Base-by-base conservation (phyloP, 2,113 vertebrate genomes). In the Sinocyclocheilus anshuiensis region DNA sequence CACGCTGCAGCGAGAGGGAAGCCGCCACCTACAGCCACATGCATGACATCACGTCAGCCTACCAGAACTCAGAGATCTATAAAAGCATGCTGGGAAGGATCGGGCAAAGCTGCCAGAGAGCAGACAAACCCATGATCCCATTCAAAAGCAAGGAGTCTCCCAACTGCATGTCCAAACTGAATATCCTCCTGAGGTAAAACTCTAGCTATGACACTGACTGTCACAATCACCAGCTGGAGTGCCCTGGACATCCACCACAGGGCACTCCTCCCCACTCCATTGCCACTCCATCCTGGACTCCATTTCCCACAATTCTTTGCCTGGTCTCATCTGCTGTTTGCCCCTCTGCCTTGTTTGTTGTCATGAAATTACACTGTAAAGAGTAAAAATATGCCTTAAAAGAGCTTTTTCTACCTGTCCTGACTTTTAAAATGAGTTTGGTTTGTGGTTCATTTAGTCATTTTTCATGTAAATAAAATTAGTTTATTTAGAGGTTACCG, bases 11-110 rank as follows among this genome's bases (percentile, higher is more conserved):
- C 57, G 96, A 97, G 88, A 94, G 96, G 20, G 97, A 99, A 92
- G 92, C 97, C 0, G 93, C 96, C 91, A 99, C 97, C 4, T 97
- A 95, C 89, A 95, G 72, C 20, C 95, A 97, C 82, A 97, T 98
- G 93, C 96, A 97, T 7, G 91, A 93, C 55, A 95, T 99, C 86
- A 93, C 92, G 0, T 93, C 94, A 18, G 91, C 96, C 89, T 99
- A 96, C 87, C 96, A 90, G 92, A 91, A 87, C 59, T 99, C 97
- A 0, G 91, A 90, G 16, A 94, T 96, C 91, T 97, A 94, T 90
- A 92, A 80, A 61, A 87, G 87, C 87, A 96, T 95, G 87, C 86
- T 97, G 93, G 92, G 84, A 76, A 88, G 90, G 77, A 96, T 95
- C 86, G 92, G 96, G 87, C 94, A 92, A 90, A 92, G 93, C 83